Evolutionary conservation across 1,140 invertebrate genomes (phyloP), one percentile per base, ranked within the genome.

Genomic region (Bicyclus anynana): DNA sequence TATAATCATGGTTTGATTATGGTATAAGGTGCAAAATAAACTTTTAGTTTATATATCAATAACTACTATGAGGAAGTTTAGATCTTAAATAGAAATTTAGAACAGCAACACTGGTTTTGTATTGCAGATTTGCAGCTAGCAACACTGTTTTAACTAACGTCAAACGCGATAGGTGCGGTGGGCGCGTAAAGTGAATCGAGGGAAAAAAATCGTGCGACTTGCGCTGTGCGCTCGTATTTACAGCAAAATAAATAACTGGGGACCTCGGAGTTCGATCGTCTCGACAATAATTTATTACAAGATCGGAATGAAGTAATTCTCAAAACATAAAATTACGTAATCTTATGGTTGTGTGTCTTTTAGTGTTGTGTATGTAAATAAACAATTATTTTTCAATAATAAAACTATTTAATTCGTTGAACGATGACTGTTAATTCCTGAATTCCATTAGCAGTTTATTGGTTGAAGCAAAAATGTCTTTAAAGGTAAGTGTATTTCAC

Each of bases 381-480:
- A 59, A 51, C 42, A 53, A 49, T 59, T 55, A 56, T 53, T 61
- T 65, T 68, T 56, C 44, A 44, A 64, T 74, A 65, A 53, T 52
- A 57, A 68, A 65, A 62, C 50, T 69, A 50, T 50, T 55, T 40
- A 40, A 10, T 33, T 33, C 29, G 29, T 61, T 50, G 33, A 65
- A 72, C 60, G 46, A 72, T 78, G 73, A 65, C 64, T 74, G 56
- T 70, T 63, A 61, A 42, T 53, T 59, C 59, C 56, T 26, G 29
- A 13, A 33, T 48, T 33, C 26, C 66, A 55, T 74, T 56, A 65
- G 38, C 38, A 60, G 47, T 55, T 64, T 68, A 66, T 69, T 60
- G 58, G 74, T 62, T 67, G 47, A 59, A 44, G 49, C 55, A 60
- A 69, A 53, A 60, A 81, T 81, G 78, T 78, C 78, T 5, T 62